Evolutionary conservation across 2,888 invertebrate genomes (phyloP).

Genomic region (Oscheius onirici): DNA sequence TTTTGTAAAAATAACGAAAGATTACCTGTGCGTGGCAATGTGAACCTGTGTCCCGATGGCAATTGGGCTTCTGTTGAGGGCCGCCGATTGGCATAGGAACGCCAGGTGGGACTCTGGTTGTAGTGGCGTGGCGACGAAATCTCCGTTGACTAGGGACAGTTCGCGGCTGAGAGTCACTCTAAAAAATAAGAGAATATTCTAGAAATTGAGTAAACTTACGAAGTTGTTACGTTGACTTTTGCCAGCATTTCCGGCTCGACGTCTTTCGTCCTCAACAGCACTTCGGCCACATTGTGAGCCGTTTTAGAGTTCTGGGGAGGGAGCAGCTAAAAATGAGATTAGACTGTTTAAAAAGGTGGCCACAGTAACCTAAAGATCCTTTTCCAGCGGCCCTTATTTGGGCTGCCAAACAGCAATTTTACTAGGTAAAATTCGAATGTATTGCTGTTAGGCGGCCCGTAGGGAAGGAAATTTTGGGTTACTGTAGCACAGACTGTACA

Average conservation of each 20-base stretch:
- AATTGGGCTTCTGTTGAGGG: slow-evolving; percentile 64
- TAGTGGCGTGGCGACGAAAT: slow-evolving; percentile 58
- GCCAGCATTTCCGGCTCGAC: slow-evolving; percentile 56
- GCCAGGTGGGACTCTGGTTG: slow-evolving; percentile 64
- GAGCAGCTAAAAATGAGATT: slow-evolving; percentile 60
- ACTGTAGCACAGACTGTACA: too few species aligned
- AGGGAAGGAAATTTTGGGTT: too few species aligned
- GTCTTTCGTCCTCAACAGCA: slow-evolving; percentile 65
- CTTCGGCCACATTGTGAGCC: slow-evolving; percentile 68
- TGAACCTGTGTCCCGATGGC: slow-evolving; percentile 58
- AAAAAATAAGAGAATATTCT: neutral
- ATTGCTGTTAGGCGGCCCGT: too few species aligned
- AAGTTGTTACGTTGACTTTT: slow-evolving; percentile 68
- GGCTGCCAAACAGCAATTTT: too few species aligned
- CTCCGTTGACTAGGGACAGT: slow-evolving; percentile 68
- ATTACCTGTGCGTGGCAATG: slow-evolving; percentile 68
- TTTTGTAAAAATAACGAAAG: neutral
- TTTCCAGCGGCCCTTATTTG: too few species aligned
- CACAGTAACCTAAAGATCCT: too few species aligned
- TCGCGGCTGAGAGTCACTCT: slow-evolving; percentile 70
- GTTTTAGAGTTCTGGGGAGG: slow-evolving; percentile 71
- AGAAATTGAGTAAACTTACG: slow-evolving; percentile 37
- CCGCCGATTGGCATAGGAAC: slow-evolving; percentile 66
- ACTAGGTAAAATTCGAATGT: too few species aligned
- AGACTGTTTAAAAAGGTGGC: too few species aligned